These are phyloP conservation scores for Thamnophis sirtalis DNA, from an alignment of 2,113 vertebrate genomes.

Conservation along the genomic window DNA sequence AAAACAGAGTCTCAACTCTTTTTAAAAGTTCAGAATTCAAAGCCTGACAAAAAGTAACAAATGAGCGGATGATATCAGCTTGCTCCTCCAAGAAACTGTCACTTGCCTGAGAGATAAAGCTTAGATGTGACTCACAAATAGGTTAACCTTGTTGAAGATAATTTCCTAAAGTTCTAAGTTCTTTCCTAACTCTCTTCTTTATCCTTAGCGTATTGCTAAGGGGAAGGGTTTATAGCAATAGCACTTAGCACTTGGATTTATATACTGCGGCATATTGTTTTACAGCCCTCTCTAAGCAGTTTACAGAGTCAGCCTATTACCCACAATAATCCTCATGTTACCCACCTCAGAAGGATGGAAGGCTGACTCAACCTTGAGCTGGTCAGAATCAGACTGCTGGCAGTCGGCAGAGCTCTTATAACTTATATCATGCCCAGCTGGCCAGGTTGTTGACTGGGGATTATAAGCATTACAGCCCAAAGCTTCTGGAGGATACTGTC, in stretches of 20 bases:
- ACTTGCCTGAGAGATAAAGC: not conserved
- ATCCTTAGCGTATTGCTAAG: not conserved
- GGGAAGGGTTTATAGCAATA: not conserved
- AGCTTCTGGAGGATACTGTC: not conserved
- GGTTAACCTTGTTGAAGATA: not conserved
- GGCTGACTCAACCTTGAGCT: not conserved
- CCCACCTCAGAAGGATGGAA: not conserved
- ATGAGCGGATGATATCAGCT: not conserved
- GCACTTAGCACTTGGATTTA: too few relatives aligned
- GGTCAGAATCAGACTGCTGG: not conserved
- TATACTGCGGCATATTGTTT: too few relatives aligned
- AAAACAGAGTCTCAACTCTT: not conserved
- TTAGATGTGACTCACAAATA: not conserved
- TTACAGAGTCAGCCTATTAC: not conserved
- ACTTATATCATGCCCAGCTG: not conserved
- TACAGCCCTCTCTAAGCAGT: not conserved
- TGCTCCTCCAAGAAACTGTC: not conserved
- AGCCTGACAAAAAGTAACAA: not conserved
- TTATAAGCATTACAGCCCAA: not conserved
- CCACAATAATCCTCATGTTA: not conserved
- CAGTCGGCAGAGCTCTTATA: not conserved
- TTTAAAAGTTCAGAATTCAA: not conserved
- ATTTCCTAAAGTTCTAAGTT: not conserved
- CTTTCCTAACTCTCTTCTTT: not conserved
- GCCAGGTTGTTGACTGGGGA: not conserved